A percentile compares a stretch with the other conserved stretches of the same genome.
These are phyloP conservation scores for Meles meles DNA, from an alignment of 2,113 vertebrate species.

Conservation along the genomic window DNA sequence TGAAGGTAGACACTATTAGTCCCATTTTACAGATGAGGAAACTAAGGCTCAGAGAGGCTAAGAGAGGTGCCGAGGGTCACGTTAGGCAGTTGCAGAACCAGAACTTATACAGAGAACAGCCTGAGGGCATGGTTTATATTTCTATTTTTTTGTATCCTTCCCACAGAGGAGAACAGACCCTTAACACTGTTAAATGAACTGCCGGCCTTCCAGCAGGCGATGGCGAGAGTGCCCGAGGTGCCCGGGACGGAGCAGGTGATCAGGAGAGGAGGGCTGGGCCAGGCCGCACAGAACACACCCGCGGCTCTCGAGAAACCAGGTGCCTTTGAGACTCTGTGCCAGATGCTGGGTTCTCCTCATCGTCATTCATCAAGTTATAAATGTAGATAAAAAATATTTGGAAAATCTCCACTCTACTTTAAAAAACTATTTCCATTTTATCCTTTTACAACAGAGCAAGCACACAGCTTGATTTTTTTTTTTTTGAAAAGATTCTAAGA, in stretches of 20 bases:
- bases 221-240: background rate
- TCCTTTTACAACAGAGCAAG: conserved; percentile 74
- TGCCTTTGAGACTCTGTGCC: background rate
- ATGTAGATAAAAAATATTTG: conserved; percentile 69
- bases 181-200: background rate
- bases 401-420: conserved; percentile 65
- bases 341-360: background rate
- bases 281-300: background rate
- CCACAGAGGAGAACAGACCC: background rate
- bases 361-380: conserved; percentile 17
- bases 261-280: background rate
- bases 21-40: conserved; percentile 39
- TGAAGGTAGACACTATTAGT: background rate
- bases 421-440: conserved; percentile 60
- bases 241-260: background rate
- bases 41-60: conserved; percentile 47
- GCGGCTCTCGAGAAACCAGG: background rate
- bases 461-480: conserved; percentile 73
- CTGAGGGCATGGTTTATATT: background rate
- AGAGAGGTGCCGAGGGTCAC: background rate
- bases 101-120: background rate
- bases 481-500: conserved; percentile 76
- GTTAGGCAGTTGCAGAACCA: conserved; percentile 5
- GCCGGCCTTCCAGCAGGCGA: background rate
- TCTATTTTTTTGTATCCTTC: background rate